Base-by-base conservation (phyloP, 2,888 invertebrate species). In the Acanthosoma haemorrhoidale region DNA sequence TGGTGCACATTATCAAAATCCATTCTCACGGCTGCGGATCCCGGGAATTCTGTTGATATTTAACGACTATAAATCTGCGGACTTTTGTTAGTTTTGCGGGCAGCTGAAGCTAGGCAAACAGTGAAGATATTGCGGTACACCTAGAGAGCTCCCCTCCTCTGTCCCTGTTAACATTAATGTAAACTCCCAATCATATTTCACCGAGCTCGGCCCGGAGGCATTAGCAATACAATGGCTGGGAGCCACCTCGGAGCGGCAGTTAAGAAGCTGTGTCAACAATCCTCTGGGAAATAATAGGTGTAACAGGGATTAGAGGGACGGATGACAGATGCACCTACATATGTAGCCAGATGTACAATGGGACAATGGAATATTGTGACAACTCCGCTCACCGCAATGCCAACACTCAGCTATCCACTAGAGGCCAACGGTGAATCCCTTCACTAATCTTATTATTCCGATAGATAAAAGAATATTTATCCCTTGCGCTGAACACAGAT, bases 261-360 rank as follows among this genome's bases (percentile, higher is more conserved):
- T 72, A 72, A 72, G 72, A 72, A 72, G 72, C 72, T 72, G 72
- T 72, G 72, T 72, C 72, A 72, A 72, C 72, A 72, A 64, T 67
- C 61, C 64, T 39, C 36, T 43, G 64, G 64, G 43, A 64, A 64
- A 64, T 64, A 64, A 64, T 64, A 29, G 64, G 11, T 38, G 39
- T 25, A 38, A 63, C 38, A 38, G 63, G 64, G 64, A 64, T 64
- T 9, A 64, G 64, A 39, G 29, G 64, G 36, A 31, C 21, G 38
- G 64, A 36, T 64, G 64, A 64, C 64, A 64, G 64, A 64, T 64
- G 64, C 43, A 43, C 25, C 43, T 64, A 64, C 64, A 64, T 64
- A 31, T 64, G 64, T 64, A 64, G 64, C 64, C 64, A 64, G 64
- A 39, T 64, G 64, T 31, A 64, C n/a, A 3, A 16, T 18, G 15